Percentiles rank a stretch among this genome's conserved stretches.
These are phyloP conservation scores for Magallana nippona DNA, from an alignment of 2,888 invertebrate species.

Conservation along the genomic window DNA sequence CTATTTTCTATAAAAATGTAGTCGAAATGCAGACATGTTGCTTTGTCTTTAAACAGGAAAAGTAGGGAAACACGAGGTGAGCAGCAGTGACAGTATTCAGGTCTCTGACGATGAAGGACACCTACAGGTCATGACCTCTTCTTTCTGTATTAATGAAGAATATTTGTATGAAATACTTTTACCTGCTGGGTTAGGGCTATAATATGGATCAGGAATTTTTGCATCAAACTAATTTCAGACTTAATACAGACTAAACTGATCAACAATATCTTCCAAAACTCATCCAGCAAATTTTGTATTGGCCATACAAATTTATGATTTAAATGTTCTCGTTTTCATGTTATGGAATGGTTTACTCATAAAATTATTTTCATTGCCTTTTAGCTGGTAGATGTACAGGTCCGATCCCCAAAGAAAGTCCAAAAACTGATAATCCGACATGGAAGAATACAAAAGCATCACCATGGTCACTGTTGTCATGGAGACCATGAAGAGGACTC, in stretches of 20 bases:
- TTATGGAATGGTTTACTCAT: neutral
- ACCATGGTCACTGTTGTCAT: slow-evolving; percentile 44
- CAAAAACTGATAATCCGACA: slow-evolving; percentile 14
- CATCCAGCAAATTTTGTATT: too few species aligned
- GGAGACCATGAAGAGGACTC: slow-evolving; percentile 47
- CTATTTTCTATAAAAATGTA: neutral
- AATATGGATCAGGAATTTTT: too few species aligned
- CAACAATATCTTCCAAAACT: too few species aligned
- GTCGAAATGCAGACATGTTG: neutral
- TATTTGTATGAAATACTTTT: too few species aligned
- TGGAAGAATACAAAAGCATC: slow-evolving; percentile 37
- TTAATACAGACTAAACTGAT: too few species aligned
- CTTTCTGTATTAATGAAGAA: neutral
- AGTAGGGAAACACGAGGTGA: slow-evolving; percentile 64
- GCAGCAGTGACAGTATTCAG: slow-evolving; percentile 70
- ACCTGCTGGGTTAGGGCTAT: too few species aligned
- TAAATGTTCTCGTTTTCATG: neutral
- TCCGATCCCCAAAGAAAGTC: slow-evolving; percentile 34
- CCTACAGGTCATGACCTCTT: neutral
- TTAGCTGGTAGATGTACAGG: slow-evolving; percentile 28
- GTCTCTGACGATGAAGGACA: slow-evolving; percentile 65
- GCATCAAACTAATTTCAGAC: too few species aligned
- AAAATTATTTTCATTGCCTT: neutral
- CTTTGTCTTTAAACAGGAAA: slow-evolving; percentile 5
- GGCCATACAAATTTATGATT: neutral